Percentiles rank a stretch among this genome's conserved stretches.
These are phyloP conservation scores for Amitus sp. DNA, from an alignment of 2,888 invertebrate genomes.

Conservation along the genomic window DNA sequence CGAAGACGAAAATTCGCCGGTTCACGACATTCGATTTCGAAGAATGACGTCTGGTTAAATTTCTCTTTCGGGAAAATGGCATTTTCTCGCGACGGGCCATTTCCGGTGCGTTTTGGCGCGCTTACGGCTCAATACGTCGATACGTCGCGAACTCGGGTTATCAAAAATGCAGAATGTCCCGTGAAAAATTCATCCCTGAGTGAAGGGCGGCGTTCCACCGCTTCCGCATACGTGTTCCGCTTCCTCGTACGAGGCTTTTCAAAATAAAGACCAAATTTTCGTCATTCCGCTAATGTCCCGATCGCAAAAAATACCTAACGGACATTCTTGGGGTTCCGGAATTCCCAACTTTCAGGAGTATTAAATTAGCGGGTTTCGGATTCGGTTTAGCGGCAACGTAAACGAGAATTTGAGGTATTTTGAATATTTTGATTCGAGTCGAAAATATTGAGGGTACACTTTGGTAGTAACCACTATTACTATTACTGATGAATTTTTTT, in stretches of 20 bases:
- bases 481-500: too few relatives aligned
- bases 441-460: too few relatives aligned
- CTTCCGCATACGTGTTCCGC: background rate
- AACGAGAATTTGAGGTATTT: too few relatives aligned
- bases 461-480: too few relatives aligned
- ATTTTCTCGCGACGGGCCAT: constrained; percentile 29
- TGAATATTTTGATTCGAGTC: too few relatives aligned
- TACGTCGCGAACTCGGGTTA: constrained; percentile 26
- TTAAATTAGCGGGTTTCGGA: too few relatives aligned
- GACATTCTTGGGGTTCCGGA: background rate
- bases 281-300: background rate
- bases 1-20: constrained; percentile 13
- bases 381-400: too few relatives aligned
- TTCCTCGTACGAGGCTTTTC: constrained; percentile 1
- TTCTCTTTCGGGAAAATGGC: constrained; percentile 15
- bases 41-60: constrained; percentile 21
- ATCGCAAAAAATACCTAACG: background rate
- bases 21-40: constrained; percentile 17
- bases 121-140: constrained; percentile 34
- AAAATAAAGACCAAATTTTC: background rate
- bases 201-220: constrained; percentile 9
- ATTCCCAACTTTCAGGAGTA: background rate
- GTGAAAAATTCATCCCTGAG: constrained; percentile 45
- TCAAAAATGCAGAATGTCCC: constrained; percentile 48
- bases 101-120: constrained; percentile 33